A percentile compares a stretch with the other conserved stretches of the same genome.
phyloP scores from a whole-genome alignment of 2,888 invertebrate species.

The Salticus scenicus region DNA sequence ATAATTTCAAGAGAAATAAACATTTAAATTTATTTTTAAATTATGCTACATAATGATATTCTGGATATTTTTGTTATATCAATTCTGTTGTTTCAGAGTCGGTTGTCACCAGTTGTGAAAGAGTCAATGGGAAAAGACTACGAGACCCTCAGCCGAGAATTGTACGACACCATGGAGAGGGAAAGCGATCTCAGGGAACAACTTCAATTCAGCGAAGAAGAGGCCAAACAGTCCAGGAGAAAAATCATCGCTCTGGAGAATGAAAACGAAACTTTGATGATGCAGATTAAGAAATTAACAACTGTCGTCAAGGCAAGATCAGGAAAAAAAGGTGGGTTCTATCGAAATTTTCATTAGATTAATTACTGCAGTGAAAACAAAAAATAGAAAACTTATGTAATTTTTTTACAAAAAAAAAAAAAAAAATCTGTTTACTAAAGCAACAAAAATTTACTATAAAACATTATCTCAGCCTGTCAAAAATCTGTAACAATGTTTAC shows the following conservation, averaged over 20 bases:
- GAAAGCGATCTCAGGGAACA: constrained; percentile 96
- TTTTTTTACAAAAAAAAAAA: no score
- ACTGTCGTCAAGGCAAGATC: constrained; percentile 82
- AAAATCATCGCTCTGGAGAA: constrained; percentile 94
- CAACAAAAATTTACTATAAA: no score
- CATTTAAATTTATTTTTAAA: no score
- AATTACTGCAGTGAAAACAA: no score
- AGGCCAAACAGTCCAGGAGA: constrained; percentile 88
- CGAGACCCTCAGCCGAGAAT: constrained; percentile 85
- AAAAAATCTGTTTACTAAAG: no score
- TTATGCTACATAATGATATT: no score
- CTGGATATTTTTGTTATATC: no score
- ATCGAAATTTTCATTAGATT: neutral
- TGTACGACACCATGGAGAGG: constrained; percentile 93
- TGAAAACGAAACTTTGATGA: constrained; percentile 95
- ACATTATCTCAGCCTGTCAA: no score
- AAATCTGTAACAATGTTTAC: no score
- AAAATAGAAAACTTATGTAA: neutral
- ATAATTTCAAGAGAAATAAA: no score
- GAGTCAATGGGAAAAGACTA: constrained; percentile 60
- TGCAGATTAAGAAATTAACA: constrained; percentile 97
- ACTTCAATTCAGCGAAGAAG: constrained; percentile 92
- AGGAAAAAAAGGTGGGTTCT: constrained; percentile 65
- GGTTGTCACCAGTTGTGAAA: constrained; percentile 47
- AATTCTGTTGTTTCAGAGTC: constrained; percentile 36